Base-by-base conservation (phyloP, 1,140 invertebrate species). In the Diorhabda elongata region DNA sequence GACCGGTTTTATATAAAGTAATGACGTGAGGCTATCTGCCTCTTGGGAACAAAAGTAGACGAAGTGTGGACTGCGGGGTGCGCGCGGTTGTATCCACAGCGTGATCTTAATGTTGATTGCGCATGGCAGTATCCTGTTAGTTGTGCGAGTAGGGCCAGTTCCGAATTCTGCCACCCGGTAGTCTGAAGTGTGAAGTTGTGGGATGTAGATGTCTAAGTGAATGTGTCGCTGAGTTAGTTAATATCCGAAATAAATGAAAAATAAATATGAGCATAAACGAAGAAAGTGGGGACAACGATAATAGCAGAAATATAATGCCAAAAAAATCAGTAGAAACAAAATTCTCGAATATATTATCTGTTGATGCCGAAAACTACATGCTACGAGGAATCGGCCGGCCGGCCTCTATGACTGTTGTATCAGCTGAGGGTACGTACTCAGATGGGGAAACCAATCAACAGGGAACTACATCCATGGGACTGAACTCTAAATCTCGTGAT, bases 301-400 rank as follows among this genome's bases (percentile, higher is more conserved):
- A 69, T 58, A 69, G 62, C 58, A 69, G 63, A 60, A 61, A 68
- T 64, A 76, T 75, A 69, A 75, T 77, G 75, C 74, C 70, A 58
- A 68, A 70, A 43, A 72, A 74, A 44, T 45, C 65, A 69, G 56
- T 69, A 47, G 74, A 74, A 42, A 61, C 64, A 41, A 75, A 73
- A 67, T 70, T 66, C 61, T 72, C 69, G 56, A 44, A 68, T 61
- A 62, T 75, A 52, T 59, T 73, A 67, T 71, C 76, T 72, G 84
- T 87, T 59, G 87, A 88, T 78, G 81, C 85, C 60, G 85, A 88
- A 72, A 88, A 88, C 79, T 88, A 88, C 77, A 88, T 88, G 87
- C 81, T 87, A 7, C 81, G 85, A 8, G 78, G 75, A 70, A 75
- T 81, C 11, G 71, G 75, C 69, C 75, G 76, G 62, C 70, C 77